A percentile compares a stretch with the other conserved stretches of the same genome.
phyloP scores from a whole-genome alignment of 2,888 invertebrate species.

The Gastracanthus pulcherrimus region DNA sequence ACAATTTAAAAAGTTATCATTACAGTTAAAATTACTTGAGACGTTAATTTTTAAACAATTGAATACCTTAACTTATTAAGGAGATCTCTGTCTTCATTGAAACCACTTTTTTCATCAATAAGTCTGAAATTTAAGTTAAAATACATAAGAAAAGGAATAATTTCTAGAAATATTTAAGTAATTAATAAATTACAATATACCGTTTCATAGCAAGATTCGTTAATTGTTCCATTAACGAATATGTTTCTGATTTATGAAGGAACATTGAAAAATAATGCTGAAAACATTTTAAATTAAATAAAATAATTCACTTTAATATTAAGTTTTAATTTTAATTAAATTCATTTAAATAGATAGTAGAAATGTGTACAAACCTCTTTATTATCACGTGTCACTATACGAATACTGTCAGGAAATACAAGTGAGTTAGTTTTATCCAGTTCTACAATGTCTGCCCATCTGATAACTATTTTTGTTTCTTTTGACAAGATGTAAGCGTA shows the following conservation, averaged over 20 bases:
- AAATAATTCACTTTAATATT: no score
- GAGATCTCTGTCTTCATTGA: constrained; percentile 92
- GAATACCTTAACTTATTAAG: constrained; percentile 86
- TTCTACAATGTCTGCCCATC: constrained; percentile 94
- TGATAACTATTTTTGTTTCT: constrained; percentile 91
- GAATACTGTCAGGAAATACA: constrained; percentile 91
- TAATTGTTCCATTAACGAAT: constrained; percentile 94
- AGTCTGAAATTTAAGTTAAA: constrained; percentile 81
- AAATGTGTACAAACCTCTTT: constrained; percentile 76
- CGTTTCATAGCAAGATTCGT: constrained; percentile 98
- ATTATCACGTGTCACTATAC: constrained; percentile 90
- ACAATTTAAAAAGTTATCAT: background rate
- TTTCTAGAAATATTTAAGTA: constrained; percentile 25
- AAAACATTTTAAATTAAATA: constrained; percentile 62
- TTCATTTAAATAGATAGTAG: no score
- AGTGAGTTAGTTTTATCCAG: constrained; percentile 87
- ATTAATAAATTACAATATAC: constrained; percentile 75
- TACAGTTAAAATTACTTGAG: constrained; percentile 22
- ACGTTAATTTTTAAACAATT: no score
- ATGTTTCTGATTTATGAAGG: constrained; percentile 92
- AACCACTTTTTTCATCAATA: constrained; percentile 94
- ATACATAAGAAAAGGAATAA: constrained; percentile 41
- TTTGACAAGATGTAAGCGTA: constrained; percentile 95
- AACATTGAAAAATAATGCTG: constrained; percentile 96
- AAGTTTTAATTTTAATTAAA: constrained; percentile 35